phyloP scores from a whole-genome alignment of 2,113 vertebrate genomes.

The Penelope pileata region DNA sequence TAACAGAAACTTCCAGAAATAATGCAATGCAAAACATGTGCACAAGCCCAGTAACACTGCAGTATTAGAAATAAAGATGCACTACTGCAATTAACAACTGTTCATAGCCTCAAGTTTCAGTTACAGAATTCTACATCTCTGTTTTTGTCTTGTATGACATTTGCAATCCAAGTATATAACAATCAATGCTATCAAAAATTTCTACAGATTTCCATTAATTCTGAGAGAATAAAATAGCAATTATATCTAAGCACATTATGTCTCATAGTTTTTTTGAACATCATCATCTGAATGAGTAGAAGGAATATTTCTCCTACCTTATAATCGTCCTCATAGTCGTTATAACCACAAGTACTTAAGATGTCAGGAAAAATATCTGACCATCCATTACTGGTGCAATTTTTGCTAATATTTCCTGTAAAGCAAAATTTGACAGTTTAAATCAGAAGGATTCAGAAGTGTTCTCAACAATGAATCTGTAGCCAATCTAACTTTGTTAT shows the following conservation, averaged over 20 bases:
- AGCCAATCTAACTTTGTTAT: background rate
- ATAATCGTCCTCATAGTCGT: slow-evolving; percentile 64
- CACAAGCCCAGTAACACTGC: background rate
- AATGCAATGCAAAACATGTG: background rate
- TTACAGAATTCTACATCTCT: background rate
- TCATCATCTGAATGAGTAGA: background rate
- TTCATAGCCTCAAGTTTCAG: background rate
- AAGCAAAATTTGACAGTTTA: slow-evolving; percentile 23
- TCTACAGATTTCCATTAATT: background rate
- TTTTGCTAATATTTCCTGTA: slow-evolving; percentile 91
- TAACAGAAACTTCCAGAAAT: background rate
- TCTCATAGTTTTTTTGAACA: background rate
- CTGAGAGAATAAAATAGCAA: background rate
- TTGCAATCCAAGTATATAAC: background rate
- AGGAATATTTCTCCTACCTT: slow-evolving; percentile 69
- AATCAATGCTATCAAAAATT: background rate
- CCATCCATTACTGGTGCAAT: slow-evolving; percentile 87
- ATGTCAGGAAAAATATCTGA: slow-evolving; percentile 87
- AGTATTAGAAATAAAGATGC: background rate
- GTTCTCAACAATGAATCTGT: background rate
- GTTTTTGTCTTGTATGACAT: background rate
- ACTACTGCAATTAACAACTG: background rate
- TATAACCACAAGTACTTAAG: slow-evolving; percentile 80
- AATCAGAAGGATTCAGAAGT: background rate
- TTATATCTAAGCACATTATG: background rate